A percentile compares a stretch with the other conserved stretches of the same genome.
Conservation (phyloP, 2,113 vertebrate species). For the Condylura cristata region DNA sequence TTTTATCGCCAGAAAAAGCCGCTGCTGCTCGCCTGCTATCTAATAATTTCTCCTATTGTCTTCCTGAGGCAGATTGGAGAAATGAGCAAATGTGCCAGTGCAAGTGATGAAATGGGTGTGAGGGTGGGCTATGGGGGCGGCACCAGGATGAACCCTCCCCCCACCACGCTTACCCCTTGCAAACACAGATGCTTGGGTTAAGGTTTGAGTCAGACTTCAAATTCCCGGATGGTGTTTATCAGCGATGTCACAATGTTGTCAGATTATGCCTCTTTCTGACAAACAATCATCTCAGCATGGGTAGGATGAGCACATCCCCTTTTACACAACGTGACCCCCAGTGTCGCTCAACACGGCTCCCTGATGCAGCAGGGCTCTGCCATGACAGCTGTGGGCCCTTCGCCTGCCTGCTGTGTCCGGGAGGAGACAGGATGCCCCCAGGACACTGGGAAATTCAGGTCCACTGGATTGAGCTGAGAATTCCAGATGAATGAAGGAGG, state of each 20-base stretch:
- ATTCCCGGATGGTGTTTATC: slow-evolving; percentile 58
- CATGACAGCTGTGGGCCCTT: not conserved
- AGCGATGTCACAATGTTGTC: slow-evolving; percentile 47
- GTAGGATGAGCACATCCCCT: not conserved
- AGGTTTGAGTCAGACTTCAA: slow-evolving; percentile 57
- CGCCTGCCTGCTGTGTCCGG: not conserved
- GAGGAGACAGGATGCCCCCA: not conserved
- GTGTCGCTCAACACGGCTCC: not conserved
- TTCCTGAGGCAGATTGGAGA: slow-evolving; percentile 26
- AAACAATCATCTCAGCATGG: not conserved
- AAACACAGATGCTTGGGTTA: not conserved
- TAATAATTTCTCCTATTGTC: not conserved
- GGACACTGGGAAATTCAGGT: not conserved
- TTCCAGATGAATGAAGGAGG: not conserved
- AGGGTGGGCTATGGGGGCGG: not conserved
- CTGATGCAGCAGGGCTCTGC: fast-evolving
- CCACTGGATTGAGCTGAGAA: not conserved
- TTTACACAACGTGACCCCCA: not conserved
- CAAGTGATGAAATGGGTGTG: not conserved
- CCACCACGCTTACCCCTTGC: not conserved
- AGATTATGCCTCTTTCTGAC: slow-evolving; percentile 43
- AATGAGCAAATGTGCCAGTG: not conserved
- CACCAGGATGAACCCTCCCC: not conserved
- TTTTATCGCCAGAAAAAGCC: not conserved
- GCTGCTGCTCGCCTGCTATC: not conserved